Conservation (phyloP, 1,140 invertebrate genomes). For the Formica selysi region DNA sequence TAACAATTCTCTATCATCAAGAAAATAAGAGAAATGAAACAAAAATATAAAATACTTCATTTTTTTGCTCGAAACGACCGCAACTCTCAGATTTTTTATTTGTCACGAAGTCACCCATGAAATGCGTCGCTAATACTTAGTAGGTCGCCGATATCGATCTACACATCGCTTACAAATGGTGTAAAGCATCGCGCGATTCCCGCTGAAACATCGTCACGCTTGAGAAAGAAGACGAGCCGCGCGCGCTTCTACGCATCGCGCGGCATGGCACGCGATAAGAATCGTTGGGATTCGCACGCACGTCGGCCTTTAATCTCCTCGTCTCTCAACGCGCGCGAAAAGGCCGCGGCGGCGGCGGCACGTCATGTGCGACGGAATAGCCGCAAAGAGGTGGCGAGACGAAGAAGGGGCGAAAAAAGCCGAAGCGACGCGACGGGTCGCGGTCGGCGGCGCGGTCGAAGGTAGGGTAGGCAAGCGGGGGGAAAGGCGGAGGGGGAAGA, state of each 20-base stretch:
- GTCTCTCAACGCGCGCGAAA: constrained; percentile 63
- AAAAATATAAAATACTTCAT: neutral
- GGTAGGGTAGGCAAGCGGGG: neutral
- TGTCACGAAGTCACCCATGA: neutral
- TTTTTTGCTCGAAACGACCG: neutral
- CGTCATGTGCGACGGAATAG: constrained; percentile 68
- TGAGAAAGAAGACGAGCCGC: constrained; percentile 27
- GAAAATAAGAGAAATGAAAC: neutral
- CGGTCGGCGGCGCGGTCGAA: constrained; percentile 52
- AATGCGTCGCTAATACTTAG: constrained; percentile 39
- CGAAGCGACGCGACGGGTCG: constrained; percentile 64
- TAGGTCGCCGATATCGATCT: constrained; percentile 39
- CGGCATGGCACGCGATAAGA: constrained; percentile 65
- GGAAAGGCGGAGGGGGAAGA: neutral
- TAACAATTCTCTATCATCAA: no score
- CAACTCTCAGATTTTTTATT: neutral
- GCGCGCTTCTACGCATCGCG: constrained; percentile 69
- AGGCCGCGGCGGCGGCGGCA: constrained; percentile 49
- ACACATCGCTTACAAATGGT: constrained; percentile 16
- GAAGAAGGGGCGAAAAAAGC: constrained; percentile 49
- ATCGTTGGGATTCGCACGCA: constrained; percentile 39
- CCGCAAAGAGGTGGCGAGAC: constrained; percentile 29
- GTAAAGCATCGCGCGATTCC: constrained; percentile 31
- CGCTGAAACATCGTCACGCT: neutral
- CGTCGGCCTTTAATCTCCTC: constrained; percentile 64